These are phyloP conservation scores for Falco concolor DNA, from an alignment of 2,797 vertebrate genomes.

Conservation along the genomic window DNA sequence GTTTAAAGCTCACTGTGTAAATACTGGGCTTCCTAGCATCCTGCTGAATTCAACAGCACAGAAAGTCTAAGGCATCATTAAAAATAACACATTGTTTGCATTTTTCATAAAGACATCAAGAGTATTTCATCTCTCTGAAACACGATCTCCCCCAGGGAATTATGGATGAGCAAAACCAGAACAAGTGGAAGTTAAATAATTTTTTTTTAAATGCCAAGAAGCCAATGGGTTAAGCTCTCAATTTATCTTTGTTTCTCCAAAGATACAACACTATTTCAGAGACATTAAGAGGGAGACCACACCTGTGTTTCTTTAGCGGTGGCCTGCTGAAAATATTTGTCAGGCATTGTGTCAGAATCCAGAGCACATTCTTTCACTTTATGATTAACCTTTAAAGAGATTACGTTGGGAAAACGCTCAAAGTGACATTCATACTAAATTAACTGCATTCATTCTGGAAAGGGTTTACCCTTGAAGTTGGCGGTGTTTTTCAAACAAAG, in stretches of 20 bases:
- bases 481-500: conserved; percentile 17
- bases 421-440: conserved; percentile 44
- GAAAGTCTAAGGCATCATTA: neutral
- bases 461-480: conserved; percentile 32
- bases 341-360: conserved; percentile 60
- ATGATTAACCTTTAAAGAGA: conserved; percentile 64
- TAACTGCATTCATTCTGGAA: neutral
- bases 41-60: neutral
- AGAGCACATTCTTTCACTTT: conserved; percentile 67
- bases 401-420: conserved; percentile 20
- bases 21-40: neutral
- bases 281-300: conserved; percentile 52
- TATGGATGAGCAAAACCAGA: conserved; percentile 61
- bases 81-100: conserved; percentile 50
- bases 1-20: neutral
- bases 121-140: conserved; percentile 51
- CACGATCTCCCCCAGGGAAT: conserved; percentile 3
- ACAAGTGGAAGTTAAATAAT: conserved; percentile 54
- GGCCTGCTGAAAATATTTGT: conserved; percentile 65
- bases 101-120: conserved; percentile 63
- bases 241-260: conserved; percentile 66
- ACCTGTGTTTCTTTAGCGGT: conserved; percentile 62
- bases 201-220: conserved; percentile 46
- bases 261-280: conserved; percentile 33
- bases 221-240: conserved; percentile 67